Conservation (phyloP, 2,113 vertebrate species). For the Rafetus swinhoei region DNA sequence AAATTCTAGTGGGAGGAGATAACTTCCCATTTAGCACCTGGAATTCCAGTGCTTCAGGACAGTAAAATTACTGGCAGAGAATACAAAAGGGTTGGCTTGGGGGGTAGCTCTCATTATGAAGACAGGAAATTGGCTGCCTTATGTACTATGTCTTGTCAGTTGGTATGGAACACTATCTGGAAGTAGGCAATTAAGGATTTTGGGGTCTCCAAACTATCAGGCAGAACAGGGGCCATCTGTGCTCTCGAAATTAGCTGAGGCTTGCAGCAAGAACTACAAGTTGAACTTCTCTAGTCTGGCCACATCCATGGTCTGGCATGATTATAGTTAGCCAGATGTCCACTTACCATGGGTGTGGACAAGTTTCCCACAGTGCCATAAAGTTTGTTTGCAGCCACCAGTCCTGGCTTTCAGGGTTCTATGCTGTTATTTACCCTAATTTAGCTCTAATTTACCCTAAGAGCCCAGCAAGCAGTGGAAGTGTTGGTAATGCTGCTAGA, state of each 20-base stretch:
- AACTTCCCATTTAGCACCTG: not conserved
- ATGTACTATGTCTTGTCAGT: not conserved
- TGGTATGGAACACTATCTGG: not conserved
- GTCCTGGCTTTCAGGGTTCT: too few relatives aligned
- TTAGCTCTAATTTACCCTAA: too few relatives aligned
- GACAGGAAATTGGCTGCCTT: not conserved
- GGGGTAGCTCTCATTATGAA: not conserved
- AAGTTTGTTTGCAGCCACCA: too few relatives aligned
- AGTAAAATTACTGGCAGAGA: not conserved
- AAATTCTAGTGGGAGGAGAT: not conserved
- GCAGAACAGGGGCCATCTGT: not conserved
- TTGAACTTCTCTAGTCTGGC: too few relatives aligned
- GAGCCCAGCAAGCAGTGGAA: too few relatives aligned
- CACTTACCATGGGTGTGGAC: too few relatives aligned
- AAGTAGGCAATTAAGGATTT: rapidly evolving
- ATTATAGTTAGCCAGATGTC: too few relatives aligned
- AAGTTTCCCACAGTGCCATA: too few relatives aligned
- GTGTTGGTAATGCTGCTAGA: too few relatives aligned
- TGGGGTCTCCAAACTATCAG: not conserved
- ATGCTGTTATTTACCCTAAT: too few relatives aligned
- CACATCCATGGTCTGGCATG: too few relatives aligned
- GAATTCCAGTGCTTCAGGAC: not conserved
- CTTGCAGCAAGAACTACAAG: not conserved
- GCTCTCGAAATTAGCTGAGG: not conserved
- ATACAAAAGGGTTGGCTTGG: not conserved